Conservation (phyloP, 2,797 vertebrate genomes). For the Trachops cirrhosus region DNA sequence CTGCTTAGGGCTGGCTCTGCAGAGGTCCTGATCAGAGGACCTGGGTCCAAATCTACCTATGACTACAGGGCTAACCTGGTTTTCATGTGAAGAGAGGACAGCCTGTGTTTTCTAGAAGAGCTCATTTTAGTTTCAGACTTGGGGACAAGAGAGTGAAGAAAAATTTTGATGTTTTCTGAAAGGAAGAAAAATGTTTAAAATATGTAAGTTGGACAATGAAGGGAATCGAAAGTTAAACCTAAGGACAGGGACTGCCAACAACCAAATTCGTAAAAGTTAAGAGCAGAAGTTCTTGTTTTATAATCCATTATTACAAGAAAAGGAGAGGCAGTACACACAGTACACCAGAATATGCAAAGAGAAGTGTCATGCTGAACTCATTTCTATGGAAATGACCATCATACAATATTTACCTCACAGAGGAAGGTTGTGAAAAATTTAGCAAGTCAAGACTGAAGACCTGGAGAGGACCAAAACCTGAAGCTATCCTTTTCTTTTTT, state of each 20-base stretch:
- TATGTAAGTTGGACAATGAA: neutral
- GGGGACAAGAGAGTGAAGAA: neutral
- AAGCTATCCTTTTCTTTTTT: neutral
- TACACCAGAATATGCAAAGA: neutral
- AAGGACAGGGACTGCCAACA: neutral
- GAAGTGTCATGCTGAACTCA: neutral
- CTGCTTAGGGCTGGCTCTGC: neutral
- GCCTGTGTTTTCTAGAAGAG: neutral
- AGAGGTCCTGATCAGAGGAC: neutral
- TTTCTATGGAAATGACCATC: neutral
- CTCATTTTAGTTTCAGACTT: neutral
- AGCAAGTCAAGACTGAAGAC: neutral
- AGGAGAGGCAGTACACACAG: neutral
- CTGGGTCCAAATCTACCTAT: neutral
- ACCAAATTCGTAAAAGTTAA: neutral
- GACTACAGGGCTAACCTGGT: neutral
- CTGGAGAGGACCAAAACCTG: neutral
- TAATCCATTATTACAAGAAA: neutral
- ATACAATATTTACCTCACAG: neutral
- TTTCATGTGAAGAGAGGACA: neutral
- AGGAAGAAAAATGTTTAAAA: neutral
- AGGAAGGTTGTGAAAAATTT: neutral
- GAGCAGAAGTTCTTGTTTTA: neutral
- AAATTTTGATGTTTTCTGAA: neutral
- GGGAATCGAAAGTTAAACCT: neutral